Percentiles rank a stretch among this genome's conserved stretches.
These are phyloP conservation scores for Antheraea pernyi DNA, from an alignment of 1,140 invertebrate genomes.

Conservation along the genomic window DNA sequence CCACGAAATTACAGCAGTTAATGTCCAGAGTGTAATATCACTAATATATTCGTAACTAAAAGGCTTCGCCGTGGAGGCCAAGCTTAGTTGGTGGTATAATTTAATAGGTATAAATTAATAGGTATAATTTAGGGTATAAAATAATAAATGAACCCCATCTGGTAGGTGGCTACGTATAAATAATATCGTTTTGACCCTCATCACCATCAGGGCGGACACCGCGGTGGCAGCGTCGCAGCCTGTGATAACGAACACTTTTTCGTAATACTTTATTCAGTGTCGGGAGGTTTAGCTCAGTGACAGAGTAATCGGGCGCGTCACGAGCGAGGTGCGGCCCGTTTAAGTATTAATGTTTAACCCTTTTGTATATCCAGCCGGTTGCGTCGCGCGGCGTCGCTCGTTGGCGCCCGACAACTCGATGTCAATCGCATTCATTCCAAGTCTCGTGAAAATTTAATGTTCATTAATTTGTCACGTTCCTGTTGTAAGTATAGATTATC, in stretches of 20 bases:
- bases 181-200: slow-evolving; percentile 50
- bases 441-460: slow-evolving; percentile 69
- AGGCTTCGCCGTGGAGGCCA: slow-evolving; percentile 43
- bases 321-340: slow-evolving; percentile 57
- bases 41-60: slow-evolving; percentile 75
- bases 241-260: slow-evolving; percentile 74
- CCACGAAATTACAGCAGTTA: slow-evolving; percentile 56
- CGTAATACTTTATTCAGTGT: slow-evolving; percentile 75
- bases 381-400: not conserved
- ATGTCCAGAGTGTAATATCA: slow-evolving; percentile 47
- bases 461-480: slow-evolving; percentile 70
- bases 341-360: slow-evolving; percentile 76
- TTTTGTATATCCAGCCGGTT: slow-evolving; percentile 52
- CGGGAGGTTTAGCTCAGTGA: slow-evolving; percentile 71
- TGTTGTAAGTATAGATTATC: slow-evolving; percentile 14
- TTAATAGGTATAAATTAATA: too few relatives aligned
- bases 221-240: slow-evolving; percentile 33
- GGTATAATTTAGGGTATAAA: not conserved
- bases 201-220: slow-evolving; percentile 60
- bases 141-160: not conserved
- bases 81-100: slow-evolving; percentile 18
- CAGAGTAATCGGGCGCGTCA: slow-evolving; percentile 72
- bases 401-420: slow-evolving; percentile 57
- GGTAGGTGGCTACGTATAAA: not conserved
- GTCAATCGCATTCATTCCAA: slow-evolving; percentile 62